Evolutionary conservation across 2,113 vertebrate species (phyloP), one percentile per base, ranked within the genome.

Genomic region (Platysternon megacephalum): DNA sequence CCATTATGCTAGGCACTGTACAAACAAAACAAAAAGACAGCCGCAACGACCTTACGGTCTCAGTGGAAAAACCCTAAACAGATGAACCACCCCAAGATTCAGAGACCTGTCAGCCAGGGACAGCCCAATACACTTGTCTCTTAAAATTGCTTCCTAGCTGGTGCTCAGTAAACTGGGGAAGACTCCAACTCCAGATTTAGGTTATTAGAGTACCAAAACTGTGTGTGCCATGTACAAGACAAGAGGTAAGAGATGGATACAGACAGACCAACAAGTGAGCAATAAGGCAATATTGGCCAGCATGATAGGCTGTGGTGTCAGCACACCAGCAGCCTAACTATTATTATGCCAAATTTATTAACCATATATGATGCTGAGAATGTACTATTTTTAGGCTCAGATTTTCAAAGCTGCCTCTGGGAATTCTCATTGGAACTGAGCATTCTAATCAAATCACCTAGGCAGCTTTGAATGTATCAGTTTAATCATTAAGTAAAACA

Each of bases 361-460:
- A 96, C 91, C 93, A 95, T 44, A 93, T 94, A 79, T 96, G 90
- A 93, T 84, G 48, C 46, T 22, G n/a, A 52, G 52, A 87, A 87
- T 49, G 72, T 79, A 80, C 87, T 93, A 86, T 94, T 89, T 97
- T 97, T 86, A 92, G 90, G 56, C 24, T 94, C 55, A 90, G 82
- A 76, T 82, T 65, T 55, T 65, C 22, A 81, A 95, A 93, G 65
- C 42, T 91, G 90, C 83, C 89, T 13, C 28, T 74, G 53, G 91
- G 68, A 68, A 96, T 91, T 94, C 94, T 85, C 79, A 46, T 58
- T 92, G 74, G 65, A 95, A 48, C 65, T 93, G 87, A 82, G 74
- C 76, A 93, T 82, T 56, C 65, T 95, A 94, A 95, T 91, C 88
- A 94, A 91, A 65, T 95, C 91, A 94, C 95, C 44, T 44, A 87